Conservation (phyloP, 92 coral and sea anemone species). For the Parazoanthus darwini region DNA sequence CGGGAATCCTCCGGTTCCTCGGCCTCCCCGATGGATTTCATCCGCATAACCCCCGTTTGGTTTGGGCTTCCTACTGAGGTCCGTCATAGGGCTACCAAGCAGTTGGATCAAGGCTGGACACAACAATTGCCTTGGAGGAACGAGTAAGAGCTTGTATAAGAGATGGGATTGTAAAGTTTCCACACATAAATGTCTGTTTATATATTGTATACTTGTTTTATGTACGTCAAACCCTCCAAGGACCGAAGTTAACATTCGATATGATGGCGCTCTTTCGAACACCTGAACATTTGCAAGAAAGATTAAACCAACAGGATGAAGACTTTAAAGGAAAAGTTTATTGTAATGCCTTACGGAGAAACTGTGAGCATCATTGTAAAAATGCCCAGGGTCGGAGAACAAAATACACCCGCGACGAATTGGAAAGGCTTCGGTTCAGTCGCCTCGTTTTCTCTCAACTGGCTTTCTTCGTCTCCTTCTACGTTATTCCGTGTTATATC, state of each 20-base stretch:
- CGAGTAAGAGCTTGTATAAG: not conserved
- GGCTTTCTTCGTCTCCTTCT: not conserved
- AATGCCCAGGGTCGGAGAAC: no score
- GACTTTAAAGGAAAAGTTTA: no score
- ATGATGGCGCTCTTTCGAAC: no score
- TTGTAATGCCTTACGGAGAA: no score
- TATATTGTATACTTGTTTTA: no score
- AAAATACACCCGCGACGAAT: no score
- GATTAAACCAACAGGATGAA: no score
- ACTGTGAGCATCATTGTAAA: no score
- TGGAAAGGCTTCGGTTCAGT: not conserved
- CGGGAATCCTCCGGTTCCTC: conserved; percentile 87
- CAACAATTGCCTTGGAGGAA: conserved; percentile 79
- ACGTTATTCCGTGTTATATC: not conserved
- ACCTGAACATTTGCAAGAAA: no score
- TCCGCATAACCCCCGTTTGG: conserved; percentile 70
- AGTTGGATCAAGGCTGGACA: conserved; percentile 97
- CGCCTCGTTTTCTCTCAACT: not conserved
- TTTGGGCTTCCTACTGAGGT: conserved; percentile 81
- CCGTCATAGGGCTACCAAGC: conserved; percentile 93
- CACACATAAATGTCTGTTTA: not conserved
- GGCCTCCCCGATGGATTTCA: conserved; percentile 94
- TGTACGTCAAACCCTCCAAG: no score
- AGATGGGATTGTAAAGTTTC: not conserved
- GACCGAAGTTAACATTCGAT: no score